Base-by-base conservation (phyloP, 2,797 vertebrate genomes). In the Microctenopoma lineatum region DNA sequence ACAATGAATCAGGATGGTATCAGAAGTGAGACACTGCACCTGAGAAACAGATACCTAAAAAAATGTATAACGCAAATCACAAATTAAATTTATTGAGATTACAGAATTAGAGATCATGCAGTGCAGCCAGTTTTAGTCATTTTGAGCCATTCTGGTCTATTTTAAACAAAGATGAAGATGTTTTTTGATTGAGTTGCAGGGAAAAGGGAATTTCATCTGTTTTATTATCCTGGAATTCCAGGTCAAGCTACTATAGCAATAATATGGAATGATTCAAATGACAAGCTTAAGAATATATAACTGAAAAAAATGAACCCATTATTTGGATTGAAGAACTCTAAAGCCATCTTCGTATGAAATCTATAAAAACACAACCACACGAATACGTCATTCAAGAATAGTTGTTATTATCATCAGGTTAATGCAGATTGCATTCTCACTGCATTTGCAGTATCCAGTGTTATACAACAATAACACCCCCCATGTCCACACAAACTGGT, bases 401-500 rank as follows among this genome's bases (percentile, higher is more conserved):
- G 21, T 46, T 42, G 53, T 0, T n/a, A 8, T 46, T 15, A n/a
- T 53, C 12, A 10, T 39, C 0, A 55, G 4, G 34, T 54, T 44
- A 53, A 27, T 18, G 16, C 4, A 38, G 25, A 8, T 52, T 4
- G 27, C 21, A 51, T 63, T 58, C 6, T 48, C 3, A 29, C n/a
- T 46, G 27, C 39, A 36, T 70, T 59, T 25, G 26, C 50, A 42
- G 4, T 34, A 15, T 53, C 51, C 36, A 26, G 36, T n/a, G 36
- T 62, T 50, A 58, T 56, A 16, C 27, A 46, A 16, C 36, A 73
- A 26, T 56, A 59, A 74, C 32, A 15, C 25, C 26, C 47, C 27
- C 39, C 18, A 46, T 56, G 57, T 69, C 55, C 66, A 68, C 62
- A 73, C 69, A 77, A 83, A 80, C 79, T 78, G 72, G 70, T 81